Evolutionary conservation across 2,113 vertebrate genomes (phyloP), one percentile per base, ranked within the genome.

Genomic region (Lynx canadensis): DNA sequence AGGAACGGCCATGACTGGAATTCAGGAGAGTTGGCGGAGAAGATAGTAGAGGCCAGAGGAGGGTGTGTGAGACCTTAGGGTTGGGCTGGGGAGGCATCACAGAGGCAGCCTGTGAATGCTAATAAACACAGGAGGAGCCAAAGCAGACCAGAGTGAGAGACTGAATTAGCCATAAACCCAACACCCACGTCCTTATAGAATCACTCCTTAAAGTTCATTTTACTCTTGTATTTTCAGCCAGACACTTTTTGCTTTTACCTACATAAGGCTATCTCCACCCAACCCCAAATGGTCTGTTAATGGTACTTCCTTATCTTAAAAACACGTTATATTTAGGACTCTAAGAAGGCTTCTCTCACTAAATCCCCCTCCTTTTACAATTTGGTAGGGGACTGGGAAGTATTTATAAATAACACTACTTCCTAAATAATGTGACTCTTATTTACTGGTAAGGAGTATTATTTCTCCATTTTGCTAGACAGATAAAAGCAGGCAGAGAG

Each of bases 61-160:
- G 38, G n/a, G 52, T 29, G 4, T 48, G 63, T 68, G 73, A 81
- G 74, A 27, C 57, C 29, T 94, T 19, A 38, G 66, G 38, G 5
- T 68, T 50, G 45, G 21, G 73, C 48, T 13, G 3, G 48, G 60
- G 66, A 87, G 57, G 92, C 4, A 0, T 25, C 41, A 5, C 36
- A 23, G 68, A 63, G 92, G 83, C 3, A 1, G 65, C 63, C 76
- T 52, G 25, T 36, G 79, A 71, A 52, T 5, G 1, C 21, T 36
- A n/a, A 82, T 38, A 96, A 96, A 90, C 73, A 86, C 50, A 36
- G 71, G 7, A 76, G 87, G 55, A 91, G 73, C 57, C 81, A 84
- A 65, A 65, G 45, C 80, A 78, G 89, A n/a, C 57, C 83, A 48
- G 50, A 82, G 7, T 48, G 73, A 82, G 41, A 78, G 23, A 36